Evolutionary conservation across 64 coral and sea anemone genomes (phyloP), one percentile per base, ranked within the genome.

Genomic region (Stichodactyla mertensii): DNA sequence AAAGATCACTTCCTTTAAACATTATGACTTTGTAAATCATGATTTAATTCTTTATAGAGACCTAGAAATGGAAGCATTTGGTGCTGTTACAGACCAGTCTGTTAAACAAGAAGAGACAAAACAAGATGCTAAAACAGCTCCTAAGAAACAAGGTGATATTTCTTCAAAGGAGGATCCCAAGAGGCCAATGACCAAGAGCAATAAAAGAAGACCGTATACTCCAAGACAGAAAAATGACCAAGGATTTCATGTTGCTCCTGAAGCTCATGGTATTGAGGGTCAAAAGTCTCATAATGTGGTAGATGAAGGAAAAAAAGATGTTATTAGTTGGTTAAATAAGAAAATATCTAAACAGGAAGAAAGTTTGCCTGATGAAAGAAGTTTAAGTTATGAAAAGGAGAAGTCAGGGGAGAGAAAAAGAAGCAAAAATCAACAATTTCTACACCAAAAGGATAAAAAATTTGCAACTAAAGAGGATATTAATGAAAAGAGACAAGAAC

Each of bases 291-390:
- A 28, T 11, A 31, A 8, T 10, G 22, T 0, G 19, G 62, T n/a
- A 51, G 28, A 36, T 15, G 53, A 81, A 81, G 52, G 14, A 7
- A 20, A 81, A 0, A 54, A 81, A 20, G 78, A 81, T 81, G 78
- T 81, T 9, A 81, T 81, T 9, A 54, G 78, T 53, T 81, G 78
- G 78, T 28, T 81, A 14, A 81, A 81, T 31, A 81, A 81, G 18
- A 81, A 54, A 81, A 81, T 81, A n/a, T 53, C 78, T n/a, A 81
- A 81, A 55, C 51, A 81, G n/a, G 51, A 81, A 53, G 20, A 55
- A 51, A 22, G 8, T 81, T 52, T 20, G 6, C 16, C 26, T 16
- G 51, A 14, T 52, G 78, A 20, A 16, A 81, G 4, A 81, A 74
- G 12, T 7, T 70, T 70, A 22, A 31, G 69, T 74, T 28, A 26